Evolutionary conservation across 2,888 invertebrate species (phyloP).

Genomic region (Cremastobaeus sp.): DNA sequence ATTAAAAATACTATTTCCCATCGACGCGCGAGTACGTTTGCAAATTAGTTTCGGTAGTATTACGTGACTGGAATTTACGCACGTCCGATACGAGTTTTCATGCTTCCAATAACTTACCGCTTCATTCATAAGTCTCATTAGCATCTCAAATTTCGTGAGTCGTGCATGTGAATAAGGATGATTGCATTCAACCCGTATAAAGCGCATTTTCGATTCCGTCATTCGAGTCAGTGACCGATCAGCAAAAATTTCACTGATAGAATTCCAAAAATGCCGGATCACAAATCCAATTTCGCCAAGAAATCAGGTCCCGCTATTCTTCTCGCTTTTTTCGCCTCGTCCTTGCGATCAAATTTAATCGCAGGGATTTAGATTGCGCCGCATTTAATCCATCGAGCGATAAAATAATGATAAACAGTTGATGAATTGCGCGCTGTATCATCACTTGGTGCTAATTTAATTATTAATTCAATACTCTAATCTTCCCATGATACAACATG

Average conservation of each 20-base stretch:
- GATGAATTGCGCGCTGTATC: conserved; percentile 12
- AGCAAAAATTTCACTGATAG: too few species aligned
- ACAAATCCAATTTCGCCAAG: too few species aligned
- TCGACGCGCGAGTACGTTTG: conserved; percentile 8
- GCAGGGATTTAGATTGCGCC: too few species aligned
- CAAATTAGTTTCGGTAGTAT: conserved; percentile 32
- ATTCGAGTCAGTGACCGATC: too few species aligned
- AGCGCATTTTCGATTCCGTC: too few species aligned
- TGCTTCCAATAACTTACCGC: conserved; percentile 26
- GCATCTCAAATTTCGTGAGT: conserved; percentile 11
- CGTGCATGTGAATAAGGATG: conserved; percentile 9
- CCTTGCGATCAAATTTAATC: too few species aligned
- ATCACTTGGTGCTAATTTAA: conserved; percentile 24
- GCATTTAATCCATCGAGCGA: background rate
- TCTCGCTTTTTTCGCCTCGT: too few species aligned
- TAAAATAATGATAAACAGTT: background rate
- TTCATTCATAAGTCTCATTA: conserved; percentile 26
- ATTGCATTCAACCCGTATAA: too few species aligned
- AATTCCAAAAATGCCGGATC: too few species aligned
- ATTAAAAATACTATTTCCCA: conserved; percentile 25
- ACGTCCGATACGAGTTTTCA: conserved; percentile 1
- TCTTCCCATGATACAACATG: conserved; percentile 25
- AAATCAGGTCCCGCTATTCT: too few species aligned
- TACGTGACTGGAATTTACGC: conserved; percentile 30
- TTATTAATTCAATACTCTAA: conserved; percentile 37